phyloP scores from a whole-genome alignment of 2,888 invertebrate genomes.

The Nomada ruficornis region DNA sequence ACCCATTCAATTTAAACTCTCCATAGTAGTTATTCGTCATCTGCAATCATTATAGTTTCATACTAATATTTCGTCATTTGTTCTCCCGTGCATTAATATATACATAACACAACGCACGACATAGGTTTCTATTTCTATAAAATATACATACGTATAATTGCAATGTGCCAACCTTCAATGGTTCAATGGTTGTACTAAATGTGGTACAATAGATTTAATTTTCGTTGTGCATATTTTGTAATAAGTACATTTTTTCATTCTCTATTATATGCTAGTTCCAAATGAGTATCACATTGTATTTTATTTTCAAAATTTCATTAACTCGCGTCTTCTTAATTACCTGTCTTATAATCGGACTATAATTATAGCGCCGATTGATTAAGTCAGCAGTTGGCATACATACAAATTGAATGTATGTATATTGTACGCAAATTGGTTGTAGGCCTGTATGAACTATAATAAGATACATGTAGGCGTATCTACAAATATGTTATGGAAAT shows the following conservation, averaged over 20 bases:
- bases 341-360: constrained; percentile 35
- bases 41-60: too few species aligned
- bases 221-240: constrained; percentile 14
- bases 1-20: too few species aligned
- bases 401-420: constrained; percentile 58
- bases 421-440: constrained; percentile 53
- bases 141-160: too few species aligned
- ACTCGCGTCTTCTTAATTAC: constrained; percentile 54
- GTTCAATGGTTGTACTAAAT: constrained; percentile 41
- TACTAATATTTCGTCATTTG: background rate
- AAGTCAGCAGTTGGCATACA: constrained; percentile 27
- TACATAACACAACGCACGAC: background rate
- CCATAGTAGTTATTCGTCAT: too few species aligned
- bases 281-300: constrained; percentile 27
- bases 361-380: constrained; percentile 46
- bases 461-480: constrained; percentile 61
- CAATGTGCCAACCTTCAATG: constrained; percentile 49
- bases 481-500: constrained; percentile 41
- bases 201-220: constrained; percentile 13
- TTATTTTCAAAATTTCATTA: constrained; percentile 40
- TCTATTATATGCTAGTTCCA: constrained; percentile 18
- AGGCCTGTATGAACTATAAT: constrained; percentile 44
- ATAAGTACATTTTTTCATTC: background rate
- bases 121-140: too few species aligned
- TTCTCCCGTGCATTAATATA: constrained; percentile 5